Evolutionary conservation across 2,113 vertebrate species (phyloP).

Genomic region (Albula glossodonta): DNA sequence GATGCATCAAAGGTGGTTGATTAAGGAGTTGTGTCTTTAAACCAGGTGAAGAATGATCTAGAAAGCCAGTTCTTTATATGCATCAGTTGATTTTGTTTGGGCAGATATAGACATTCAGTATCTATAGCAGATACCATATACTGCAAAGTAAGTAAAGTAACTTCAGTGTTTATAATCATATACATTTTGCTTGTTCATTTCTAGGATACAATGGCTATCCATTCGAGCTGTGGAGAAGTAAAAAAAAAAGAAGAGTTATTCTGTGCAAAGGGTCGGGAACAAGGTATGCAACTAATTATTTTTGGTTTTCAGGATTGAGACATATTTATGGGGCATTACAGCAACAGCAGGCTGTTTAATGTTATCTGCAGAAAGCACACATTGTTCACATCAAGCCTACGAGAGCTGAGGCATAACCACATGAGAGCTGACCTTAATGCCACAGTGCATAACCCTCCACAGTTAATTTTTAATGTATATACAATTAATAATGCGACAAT

Average conservation of each 20-base stretch:
- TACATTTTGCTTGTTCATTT: neutral
- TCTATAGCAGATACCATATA: conserved; percentile 38
- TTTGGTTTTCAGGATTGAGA: conserved; percentile 60
- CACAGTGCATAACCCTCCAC: conserved; percentile 44
- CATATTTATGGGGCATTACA: conserved; percentile 69
- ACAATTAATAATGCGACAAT: conserved; percentile 57
- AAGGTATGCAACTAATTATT: conserved; percentile 63
- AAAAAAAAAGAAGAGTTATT: conserved; percentile 41
- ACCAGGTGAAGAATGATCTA: too few relatives aligned
- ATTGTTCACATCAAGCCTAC: conserved; percentile 65
- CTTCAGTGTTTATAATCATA: neutral
- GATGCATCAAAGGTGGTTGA: too few relatives aligned
- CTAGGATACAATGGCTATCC: neutral
- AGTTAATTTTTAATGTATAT: conserved; percentile 40
- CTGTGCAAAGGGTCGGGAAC: conserved; percentile 46
- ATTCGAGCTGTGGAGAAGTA: conserved; percentile 42
- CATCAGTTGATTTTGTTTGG: conserved; percentile 36
- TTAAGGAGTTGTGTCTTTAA: too few relatives aligned
- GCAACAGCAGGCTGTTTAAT: conserved; percentile 60
- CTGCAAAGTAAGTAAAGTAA: conserved; percentile 12
- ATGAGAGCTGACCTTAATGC: conserved; percentile 51
- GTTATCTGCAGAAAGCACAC: conserved; percentile 67
- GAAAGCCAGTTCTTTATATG: too few relatives aligned
- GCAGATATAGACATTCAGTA: conserved; percentile 46
- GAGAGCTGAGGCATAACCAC: conserved; percentile 53